Conservation (phyloP, 2,797 vertebrate species). For the Clarias pachynema region DNA sequence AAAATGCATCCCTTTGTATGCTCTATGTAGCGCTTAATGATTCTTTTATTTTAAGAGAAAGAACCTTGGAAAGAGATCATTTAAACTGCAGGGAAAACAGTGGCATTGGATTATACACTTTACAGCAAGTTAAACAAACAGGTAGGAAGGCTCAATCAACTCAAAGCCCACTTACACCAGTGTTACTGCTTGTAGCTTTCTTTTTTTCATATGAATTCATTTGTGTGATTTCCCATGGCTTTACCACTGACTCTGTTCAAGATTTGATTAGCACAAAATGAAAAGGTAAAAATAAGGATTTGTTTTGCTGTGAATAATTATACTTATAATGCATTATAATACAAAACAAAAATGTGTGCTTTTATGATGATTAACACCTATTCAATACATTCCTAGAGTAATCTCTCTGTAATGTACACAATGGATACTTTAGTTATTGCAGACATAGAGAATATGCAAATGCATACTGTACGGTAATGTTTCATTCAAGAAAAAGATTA, state of each 20-base stretch:
- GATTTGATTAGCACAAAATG: neutral
- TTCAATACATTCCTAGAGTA: neutral
- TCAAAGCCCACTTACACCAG: neutral
- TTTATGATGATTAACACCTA: neutral
- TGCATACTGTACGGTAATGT: neutral
- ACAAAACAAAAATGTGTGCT: neutral
- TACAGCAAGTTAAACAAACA: neutral
- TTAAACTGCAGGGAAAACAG: neutral
- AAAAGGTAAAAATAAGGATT: neutral
- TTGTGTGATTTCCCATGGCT: neutral
- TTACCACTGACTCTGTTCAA: neutral
- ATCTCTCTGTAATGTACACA: neutral
- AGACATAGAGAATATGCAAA: neutral
- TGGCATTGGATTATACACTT: neutral
- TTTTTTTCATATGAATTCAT: neutral
- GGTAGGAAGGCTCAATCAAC: neutral
- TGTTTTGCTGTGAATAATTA: neutral
- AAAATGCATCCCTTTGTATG: neutral
- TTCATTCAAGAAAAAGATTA: neutral
- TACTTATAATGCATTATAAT: neutral
- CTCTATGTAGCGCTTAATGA: neutral
- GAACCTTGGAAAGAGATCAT: neutral
- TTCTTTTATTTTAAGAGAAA: neutral
- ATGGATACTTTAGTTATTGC: neutral
- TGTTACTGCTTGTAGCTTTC: neutral